These are phyloP conservation scores for Apostichopus californicus DNA, from an alignment of 35 echinoderm and acorn worm genomes.

Conservation along the genomic window DNA sequence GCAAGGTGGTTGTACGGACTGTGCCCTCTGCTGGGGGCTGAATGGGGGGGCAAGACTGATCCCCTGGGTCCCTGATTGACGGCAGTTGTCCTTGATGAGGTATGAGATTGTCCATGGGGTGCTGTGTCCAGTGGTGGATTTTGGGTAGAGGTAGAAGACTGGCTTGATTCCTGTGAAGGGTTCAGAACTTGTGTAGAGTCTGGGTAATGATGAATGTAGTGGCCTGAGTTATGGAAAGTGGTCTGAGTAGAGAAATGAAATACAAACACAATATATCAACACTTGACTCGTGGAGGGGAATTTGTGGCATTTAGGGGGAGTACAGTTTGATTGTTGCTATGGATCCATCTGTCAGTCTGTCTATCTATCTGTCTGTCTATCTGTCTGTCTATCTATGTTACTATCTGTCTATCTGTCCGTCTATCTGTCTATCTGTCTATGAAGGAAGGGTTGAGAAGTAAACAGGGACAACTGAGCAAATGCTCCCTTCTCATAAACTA, in stretches of 20 bases:
- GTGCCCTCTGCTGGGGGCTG: neutral
- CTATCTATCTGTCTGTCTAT: no score
- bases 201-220: constrained; percentile 1
- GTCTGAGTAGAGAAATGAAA: neutral
- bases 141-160: constrained; percentile 48
- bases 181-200: constrained; percentile 22
- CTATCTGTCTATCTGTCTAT: no score
- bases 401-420: no score
- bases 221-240: constrained; percentile 45
- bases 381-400: no score
- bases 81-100: neutral
- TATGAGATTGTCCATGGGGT: neutral
- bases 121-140: neutral
- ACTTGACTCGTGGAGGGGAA: no score
- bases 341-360: no score
- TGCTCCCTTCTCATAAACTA: no score
- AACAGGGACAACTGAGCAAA: no score
- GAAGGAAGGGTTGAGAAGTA: no score
- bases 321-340: no score
- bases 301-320: no score
- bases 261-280: neutral
- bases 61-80: neutral
- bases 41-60: neutral
- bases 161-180: constrained; percentile 36
- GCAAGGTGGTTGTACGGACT: neutral